Conservation (phyloP, 2,888 invertebrate species). For the Sylvicola fuscatus region DNA sequence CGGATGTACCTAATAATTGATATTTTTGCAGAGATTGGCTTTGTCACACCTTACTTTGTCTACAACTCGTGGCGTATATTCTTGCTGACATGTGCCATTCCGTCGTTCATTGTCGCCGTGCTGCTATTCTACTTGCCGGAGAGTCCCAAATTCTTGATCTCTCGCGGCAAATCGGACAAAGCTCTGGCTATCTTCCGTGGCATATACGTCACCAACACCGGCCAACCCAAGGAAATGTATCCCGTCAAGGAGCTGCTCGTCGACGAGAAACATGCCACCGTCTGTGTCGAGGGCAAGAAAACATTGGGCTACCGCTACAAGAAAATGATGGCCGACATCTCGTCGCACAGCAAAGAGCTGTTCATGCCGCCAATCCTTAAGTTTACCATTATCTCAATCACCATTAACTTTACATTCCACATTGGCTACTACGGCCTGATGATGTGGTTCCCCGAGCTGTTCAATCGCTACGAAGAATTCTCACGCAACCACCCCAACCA, state of each 20-base stretch:
- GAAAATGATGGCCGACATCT: constrained; percentile 51
- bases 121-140: constrained; percentile 69
- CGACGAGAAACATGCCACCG: constrained; percentile 30
- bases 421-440: constrained; percentile 90
- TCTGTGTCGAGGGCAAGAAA: constrained; percentile 9
- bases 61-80: constrained; percentile 90
- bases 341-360: constrained; percentile 61
- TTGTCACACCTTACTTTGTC: constrained; percentile 41
- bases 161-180: constrained; percentile 57
- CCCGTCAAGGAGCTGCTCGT: constrained; percentile 50
- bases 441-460: constrained; percentile 96
- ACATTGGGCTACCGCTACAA: constrained; percentile 28
- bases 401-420: constrained; percentile 83
- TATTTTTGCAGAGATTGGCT: constrained; percentile 38
- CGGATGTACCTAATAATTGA: too few species aligned
- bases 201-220: constrained; percentile 66
- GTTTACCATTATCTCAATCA: constrained; percentile 65
- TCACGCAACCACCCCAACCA: constrained; percentile 41
- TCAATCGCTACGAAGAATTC: constrained; percentile 74
- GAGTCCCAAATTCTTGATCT: constrained; percentile 74
- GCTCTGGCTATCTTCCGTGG: constrained; percentile 62
- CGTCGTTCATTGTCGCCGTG: constrained; percentile 70
- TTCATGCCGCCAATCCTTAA: constrained; percentile 64
- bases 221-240: constrained; percentile 49
- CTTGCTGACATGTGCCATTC: constrained; percentile 68